Base-by-base conservation (phyloP, 2,888 invertebrate genomes). In the Lasioglossum morio region DNA sequence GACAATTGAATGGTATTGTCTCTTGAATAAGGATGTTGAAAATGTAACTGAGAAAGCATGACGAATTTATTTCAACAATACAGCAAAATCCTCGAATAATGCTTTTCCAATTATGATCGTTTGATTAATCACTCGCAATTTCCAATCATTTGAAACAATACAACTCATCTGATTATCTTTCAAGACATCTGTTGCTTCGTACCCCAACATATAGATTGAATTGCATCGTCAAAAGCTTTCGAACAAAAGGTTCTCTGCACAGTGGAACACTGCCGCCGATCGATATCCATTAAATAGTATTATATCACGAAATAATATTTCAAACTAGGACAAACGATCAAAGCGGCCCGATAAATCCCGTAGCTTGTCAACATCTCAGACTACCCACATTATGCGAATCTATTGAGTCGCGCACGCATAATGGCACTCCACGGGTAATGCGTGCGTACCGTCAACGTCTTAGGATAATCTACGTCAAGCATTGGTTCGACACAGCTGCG, bases 401-500 rank as follows among this genome's bases (percentile, higher is more conserved):
- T 89, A 90, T 90, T 90, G 89, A 90, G 83, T 87, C 82, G 77
- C 72, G 79, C 53, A 77, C 80, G 86, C 82, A 90, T 89, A 90
- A 90, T 90, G 80, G 84, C 57, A 77, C 72, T 60, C 69, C 60
- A 63, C 40, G 74, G 37, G 66, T 82, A 84, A 87, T 85, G 87
- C 87, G 86, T 81, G 74, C 74, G 69, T 66, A 82, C 77, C 85
- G 79, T 73, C 82, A 88, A 82, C 88, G 87, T 91, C 91, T 91
- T 91, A 90, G 89, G 88, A 87, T 89, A 91, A 91, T 90, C 91
- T 89, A 87, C 89, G 85, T 89, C 88, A 86, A 87, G 81, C 82
- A 73, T 78, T 76, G 57, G 83, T 76, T 63, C 78, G 70, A 63
- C 37, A 82, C 85, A 87, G 82, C 90, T 90, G 90, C 88, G 86